phyloP scores from a whole-genome alignment of 2,113 vertebrate species.

The Mirounga angustirostris region DNA sequence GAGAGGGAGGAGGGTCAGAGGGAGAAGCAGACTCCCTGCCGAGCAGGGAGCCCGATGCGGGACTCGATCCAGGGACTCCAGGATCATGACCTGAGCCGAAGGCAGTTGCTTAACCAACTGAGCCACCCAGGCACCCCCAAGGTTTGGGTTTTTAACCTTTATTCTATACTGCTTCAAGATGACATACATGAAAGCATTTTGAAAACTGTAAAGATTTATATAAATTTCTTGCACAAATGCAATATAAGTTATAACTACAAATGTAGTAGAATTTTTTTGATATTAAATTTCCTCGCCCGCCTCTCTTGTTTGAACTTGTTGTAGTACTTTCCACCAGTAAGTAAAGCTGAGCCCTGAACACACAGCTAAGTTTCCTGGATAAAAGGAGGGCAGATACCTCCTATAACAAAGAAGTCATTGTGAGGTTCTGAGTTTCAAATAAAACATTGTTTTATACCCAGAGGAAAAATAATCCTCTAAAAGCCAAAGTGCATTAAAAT shows the following conservation, averaged over 20 bases:
- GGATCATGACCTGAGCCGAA: too few relatives aligned
- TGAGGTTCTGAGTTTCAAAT: slow-evolving; percentile 58
- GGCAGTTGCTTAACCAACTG: too few relatives aligned
- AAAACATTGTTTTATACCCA: slow-evolving; percentile 47
- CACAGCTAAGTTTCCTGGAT: neutral
- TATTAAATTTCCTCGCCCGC: neutral
- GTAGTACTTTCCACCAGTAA: slow-evolving; percentile 1
- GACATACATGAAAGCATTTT: neutral
- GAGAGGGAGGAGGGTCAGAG: too few relatives aligned
- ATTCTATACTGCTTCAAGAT: neutral
- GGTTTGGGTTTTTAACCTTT: neutral
- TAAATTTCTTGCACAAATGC: neutral
- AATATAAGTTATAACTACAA: slow-evolving; percentile 20
- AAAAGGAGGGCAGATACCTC: neutral
- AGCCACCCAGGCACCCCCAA: neutral
- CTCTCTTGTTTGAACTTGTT: slow-evolving; percentile 48
- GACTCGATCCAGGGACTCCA: too few relatives aligned
- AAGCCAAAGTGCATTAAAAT: slow-evolving; percentile 51
- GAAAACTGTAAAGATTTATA: neutral
- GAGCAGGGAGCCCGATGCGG: too few relatives aligned
- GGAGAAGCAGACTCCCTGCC: too few relatives aligned
- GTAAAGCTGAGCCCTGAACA: neutral
- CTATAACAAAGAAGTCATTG: slow-evolving; percentile 27
- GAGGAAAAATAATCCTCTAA: slow-evolving; percentile 13
- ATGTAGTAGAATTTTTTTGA: neutral